These are phyloP conservation scores for Entelurus aequoreus DNA, from an alignment of 2,113 vertebrate genomes.

Conservation along the genomic window DNA sequence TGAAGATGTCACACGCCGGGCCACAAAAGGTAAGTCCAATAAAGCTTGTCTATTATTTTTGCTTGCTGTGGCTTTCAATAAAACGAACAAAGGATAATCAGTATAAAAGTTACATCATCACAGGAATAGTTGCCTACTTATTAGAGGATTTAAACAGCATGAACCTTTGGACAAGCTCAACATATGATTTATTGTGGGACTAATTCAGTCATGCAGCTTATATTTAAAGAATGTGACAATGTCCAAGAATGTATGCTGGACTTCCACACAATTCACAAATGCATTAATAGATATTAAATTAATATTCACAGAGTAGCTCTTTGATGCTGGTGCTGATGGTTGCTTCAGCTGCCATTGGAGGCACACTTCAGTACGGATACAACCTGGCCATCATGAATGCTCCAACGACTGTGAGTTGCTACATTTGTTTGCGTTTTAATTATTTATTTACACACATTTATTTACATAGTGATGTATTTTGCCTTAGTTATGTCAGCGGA, in stretches of 20 bases:
- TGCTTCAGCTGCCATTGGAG: slow-evolving; percentile 82
- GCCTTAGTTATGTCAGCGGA: no score
- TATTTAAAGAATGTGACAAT: background rate
- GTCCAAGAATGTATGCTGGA: background rate
- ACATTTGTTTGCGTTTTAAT: background rate
- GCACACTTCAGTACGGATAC: slow-evolving; percentile 90
- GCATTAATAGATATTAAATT: background rate
- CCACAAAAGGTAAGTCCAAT: slow-evolving; percentile 41
- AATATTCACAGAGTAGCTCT: slow-evolving; percentile 54
- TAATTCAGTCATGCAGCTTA: background rate
- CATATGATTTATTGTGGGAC: background rate
- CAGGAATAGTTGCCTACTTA: background rate
- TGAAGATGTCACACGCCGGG: slow-evolving; percentile 31
- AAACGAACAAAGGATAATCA: background rate
- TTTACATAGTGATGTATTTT: no score
- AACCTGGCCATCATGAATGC: slow-evolving; percentile 89
- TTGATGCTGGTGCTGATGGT: slow-evolving; percentile 77
- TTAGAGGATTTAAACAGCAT: background rate
- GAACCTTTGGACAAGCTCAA: background rate
- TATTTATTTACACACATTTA: background rate
- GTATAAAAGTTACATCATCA: background rate
- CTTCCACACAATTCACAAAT: background rate
- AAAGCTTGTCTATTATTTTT: background rate
- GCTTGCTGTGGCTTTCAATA: background rate
- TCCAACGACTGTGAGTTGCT: slow-evolving; percentile 75